Percentiles rank a stretch among this genome's conserved stretches.
Evolutionary conservation across 2,888 invertebrate species (phyloP).

Genomic region (Himalopsyche kuldschensis): DNA sequence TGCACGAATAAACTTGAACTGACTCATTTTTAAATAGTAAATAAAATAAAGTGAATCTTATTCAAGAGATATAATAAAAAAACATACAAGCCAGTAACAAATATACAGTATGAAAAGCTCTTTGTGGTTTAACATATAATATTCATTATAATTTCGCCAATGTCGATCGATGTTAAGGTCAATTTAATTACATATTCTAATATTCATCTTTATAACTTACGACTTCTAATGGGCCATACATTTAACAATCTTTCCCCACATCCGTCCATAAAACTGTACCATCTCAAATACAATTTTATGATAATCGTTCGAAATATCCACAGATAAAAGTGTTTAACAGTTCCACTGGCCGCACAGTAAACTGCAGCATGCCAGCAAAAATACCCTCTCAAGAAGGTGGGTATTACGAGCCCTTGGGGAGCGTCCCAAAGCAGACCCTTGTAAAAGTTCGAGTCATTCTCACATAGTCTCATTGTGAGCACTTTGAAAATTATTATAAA

Average conservation of each 20-base stretch:
- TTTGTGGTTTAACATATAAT: too few relatives aligned
- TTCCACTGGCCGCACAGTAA: not conserved
- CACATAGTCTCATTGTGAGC: slow-evolving; percentile 48
- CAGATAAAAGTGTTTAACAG: not conserved
- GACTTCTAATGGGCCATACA: not conserved
- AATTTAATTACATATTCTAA: too few relatives aligned
- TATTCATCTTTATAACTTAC: not conserved
- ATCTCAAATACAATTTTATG: not conserved
- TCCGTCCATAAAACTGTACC: not conserved
- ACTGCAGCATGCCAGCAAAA: not conserved
- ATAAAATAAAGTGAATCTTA: too few relatives aligned
- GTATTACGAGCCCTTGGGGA: slow-evolving; percentile 33
- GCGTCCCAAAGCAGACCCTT: slow-evolving; percentile 28
- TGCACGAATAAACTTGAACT: too few relatives aligned
- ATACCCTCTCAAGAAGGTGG: not conserved
- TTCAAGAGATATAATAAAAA: too few relatives aligned
- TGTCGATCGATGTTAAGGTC: too few relatives aligned
- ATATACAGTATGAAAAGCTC: too few relatives aligned
- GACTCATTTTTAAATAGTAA: too few relatives aligned
- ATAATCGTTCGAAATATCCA: not conserved
- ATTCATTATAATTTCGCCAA: too few relatives aligned
- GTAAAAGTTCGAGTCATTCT: slow-evolving; percentile 60
- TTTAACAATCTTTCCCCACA: not conserved
- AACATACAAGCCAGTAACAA: too few relatives aligned
- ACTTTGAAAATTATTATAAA: slow-evolving; percentile 38